Percentiles rank a stretch among this genome's conserved stretches.
phyloP scores from a whole-genome alignment of 2,888 invertebrate species.

The Dendrolimus houi region DNA sequence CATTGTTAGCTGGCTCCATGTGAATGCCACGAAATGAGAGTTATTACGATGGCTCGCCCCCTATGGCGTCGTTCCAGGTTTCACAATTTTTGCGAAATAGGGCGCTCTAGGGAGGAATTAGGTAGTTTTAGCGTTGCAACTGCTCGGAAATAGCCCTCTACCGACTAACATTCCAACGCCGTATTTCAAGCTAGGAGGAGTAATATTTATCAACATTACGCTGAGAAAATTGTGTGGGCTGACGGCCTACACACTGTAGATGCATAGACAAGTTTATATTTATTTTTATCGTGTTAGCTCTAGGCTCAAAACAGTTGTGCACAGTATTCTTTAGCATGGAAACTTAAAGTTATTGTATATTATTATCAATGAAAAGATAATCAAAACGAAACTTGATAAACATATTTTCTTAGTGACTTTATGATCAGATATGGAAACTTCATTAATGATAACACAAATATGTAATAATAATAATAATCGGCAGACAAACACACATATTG shows the following conservation, averaged over 20 bases:
- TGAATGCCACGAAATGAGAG: conserved; percentile 28
- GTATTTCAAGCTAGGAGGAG: background rate
- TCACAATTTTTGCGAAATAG: conserved; percentile 30
- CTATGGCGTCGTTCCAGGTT: conserved; percentile 33
- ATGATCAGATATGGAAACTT: too few species aligned
- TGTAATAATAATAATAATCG: too few species aligned
- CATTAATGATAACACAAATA: too few species aligned
- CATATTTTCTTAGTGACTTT: too few species aligned
- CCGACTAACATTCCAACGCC: background rate
- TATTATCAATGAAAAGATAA: too few species aligned
- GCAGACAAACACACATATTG: too few species aligned
- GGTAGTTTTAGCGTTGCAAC: conserved; percentile 15
- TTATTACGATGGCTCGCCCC: conserved; percentile 23
- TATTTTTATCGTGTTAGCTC: background rate
- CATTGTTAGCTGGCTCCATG: conserved; percentile 15
- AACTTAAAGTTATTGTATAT: too few species aligned
- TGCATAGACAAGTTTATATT: background rate
- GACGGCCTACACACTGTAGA: background rate
- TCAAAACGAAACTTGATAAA: too few species aligned
- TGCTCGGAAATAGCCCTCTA: background rate
- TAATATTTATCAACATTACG: background rate
- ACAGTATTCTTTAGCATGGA: too few species aligned
- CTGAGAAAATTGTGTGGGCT: background rate
- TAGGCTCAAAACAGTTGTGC: background rate
- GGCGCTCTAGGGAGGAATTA: conserved; percentile 27